Percentiles rank a stretch among this genome's conserved stretches.
Evolutionary conservation across 2,797 vertebrate species (phyloP).

Genomic region (Chelidonichthys spinosus): DNA sequence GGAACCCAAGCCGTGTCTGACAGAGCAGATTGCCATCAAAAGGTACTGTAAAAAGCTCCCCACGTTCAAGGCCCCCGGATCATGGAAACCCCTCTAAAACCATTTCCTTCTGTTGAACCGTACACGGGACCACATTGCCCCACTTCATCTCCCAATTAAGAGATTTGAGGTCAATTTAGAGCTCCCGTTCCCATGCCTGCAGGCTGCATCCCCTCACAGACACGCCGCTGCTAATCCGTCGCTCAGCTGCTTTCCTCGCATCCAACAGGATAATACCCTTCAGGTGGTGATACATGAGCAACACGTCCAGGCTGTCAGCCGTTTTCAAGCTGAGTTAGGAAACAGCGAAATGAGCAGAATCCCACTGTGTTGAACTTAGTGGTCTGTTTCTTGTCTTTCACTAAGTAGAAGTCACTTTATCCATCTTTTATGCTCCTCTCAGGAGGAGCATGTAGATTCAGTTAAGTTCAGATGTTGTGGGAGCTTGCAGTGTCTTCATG

Average conservation of each 20-base stretch:
- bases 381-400: slow-evolving; percentile 19
- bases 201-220: slow-evolving; percentile 53
- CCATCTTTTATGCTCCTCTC: neutral
- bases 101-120: slow-evolving; percentile 36
- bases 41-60: slow-evolving; percentile 18
- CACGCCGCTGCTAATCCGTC: slow-evolving; percentile 40
- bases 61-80: slow-evolving; percentile 25
- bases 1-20: slow-evolving; percentile 11
- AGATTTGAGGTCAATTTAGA: slow-evolving; percentile 64
- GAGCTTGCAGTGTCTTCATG: neutral
- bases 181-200: slow-evolving; percentile 49
- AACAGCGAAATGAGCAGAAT: slow-evolving; percentile 28
- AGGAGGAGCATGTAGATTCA: neutral
- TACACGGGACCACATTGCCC: slow-evolving; percentile 35
- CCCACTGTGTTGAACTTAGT: slow-evolving; percentile 16
- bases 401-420: neutral
- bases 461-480: slow-evolving; percentile 13
- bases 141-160: slow-evolving; percentile 63
- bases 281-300: slow-evolving; percentile 30
- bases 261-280: slow-evolving; percentile 35
- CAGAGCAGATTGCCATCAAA: slow-evolving; percentile 38
- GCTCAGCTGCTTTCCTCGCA: slow-evolving; percentile 42
- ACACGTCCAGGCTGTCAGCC: slow-evolving; percentile 15
- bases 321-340: slow-evolving; percentile 15
- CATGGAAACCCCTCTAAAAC: slow-evolving; percentile 51